A percentile compares a stretch with the other conserved stretches of the same genome.
Conservation (phyloP, 2,113 vertebrate species). For the Formicarius rufipectus region DNA sequence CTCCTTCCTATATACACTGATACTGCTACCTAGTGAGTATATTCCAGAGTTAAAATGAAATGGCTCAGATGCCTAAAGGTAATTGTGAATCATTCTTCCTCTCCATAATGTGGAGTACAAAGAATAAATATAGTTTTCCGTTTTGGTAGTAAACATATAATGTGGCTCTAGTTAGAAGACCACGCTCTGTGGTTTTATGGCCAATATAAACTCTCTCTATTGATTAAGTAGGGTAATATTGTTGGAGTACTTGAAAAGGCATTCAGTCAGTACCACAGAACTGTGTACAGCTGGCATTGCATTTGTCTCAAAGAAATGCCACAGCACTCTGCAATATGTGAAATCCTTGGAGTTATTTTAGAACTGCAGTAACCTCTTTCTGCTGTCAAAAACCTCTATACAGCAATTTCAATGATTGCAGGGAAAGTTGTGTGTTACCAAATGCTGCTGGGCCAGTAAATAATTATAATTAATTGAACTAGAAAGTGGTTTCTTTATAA, state of each 20-base stretch:
- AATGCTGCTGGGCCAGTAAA: background rate
- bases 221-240: constrained; percentile 20
- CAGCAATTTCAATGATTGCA: background rate
- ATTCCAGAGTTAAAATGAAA: constrained; percentile 1
- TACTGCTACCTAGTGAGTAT: background rate
- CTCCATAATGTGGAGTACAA: background rate
- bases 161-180: constrained; percentile 1
- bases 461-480: background rate
- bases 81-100: background rate
- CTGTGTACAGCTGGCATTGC: background rate
- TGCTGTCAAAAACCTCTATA: background rate
- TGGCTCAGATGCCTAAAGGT: background rate
- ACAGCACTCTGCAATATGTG: background rate
- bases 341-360: background rate
- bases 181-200: constrained; percentile 9
- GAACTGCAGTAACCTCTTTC: background rate
- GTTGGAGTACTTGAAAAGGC: constrained; percentile 9
- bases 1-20: background rate
- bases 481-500: background rate
- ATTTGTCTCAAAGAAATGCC: background rate
- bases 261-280: constrained; percentile 17
- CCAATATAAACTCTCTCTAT: constrained; percentile 15
- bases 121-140: background rate
- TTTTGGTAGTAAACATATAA: background rate
- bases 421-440: background rate